Percentiles rank a stretch among this genome's conserved stretches.
phyloP scores from a whole-genome alignment of 2,797 vertebrate species.

The Pteronotus mesoamericanus region DNA sequence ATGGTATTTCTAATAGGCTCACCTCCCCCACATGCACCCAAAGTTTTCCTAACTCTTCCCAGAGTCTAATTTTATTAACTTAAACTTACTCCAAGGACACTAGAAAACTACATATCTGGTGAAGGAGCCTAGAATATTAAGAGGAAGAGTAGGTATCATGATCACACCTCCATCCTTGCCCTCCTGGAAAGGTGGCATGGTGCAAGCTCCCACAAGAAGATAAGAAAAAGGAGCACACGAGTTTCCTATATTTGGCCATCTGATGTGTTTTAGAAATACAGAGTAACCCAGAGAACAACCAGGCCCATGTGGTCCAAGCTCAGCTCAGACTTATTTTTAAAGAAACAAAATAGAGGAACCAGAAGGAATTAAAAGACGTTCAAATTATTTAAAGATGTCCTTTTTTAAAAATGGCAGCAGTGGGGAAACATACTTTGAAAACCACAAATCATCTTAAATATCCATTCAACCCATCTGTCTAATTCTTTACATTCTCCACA shows the following conservation, averaged over 20 bases:
- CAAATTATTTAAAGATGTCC: constrained; percentile 33
- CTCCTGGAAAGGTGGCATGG: not conserved
- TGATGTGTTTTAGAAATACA: not conserved
- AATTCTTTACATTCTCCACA: not conserved
- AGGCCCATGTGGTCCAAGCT: not conserved
- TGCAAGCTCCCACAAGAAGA: not conserved
- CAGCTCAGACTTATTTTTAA: not conserved
- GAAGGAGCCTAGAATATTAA: not conserved
- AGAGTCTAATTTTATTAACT: not conserved
- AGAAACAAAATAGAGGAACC: not conserved
- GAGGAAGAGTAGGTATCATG: not conserved
- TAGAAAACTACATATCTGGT: not conserved
- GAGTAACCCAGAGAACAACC: not conserved
- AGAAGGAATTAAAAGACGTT: constrained; percentile 25
- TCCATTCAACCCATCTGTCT: not conserved
- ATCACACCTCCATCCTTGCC: not conserved
- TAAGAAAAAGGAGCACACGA: not conserved
- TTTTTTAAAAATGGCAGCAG: not conserved
- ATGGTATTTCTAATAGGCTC: not conserved
- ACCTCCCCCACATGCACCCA: not conserved
- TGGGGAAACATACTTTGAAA: constrained; percentile 19
- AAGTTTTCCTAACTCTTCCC: not conserved
- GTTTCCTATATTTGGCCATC: not conserved
- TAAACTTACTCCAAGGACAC: not conserved
- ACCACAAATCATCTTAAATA: not conserved